Base-by-base conservation (phyloP, 2,888 invertebrate genomes). In the Philopedon plagiatum region DNA sequence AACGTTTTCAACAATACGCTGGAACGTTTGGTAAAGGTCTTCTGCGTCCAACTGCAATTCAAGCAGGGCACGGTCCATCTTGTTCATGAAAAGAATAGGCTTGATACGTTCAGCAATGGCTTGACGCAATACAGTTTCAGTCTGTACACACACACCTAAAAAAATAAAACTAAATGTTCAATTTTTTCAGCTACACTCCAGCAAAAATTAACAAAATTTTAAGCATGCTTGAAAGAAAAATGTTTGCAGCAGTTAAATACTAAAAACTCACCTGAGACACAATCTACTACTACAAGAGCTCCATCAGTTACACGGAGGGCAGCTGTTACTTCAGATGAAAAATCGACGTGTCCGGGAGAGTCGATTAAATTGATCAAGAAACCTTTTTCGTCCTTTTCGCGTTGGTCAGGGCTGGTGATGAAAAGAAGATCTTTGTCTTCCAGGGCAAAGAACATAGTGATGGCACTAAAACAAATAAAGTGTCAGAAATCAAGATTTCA, bases 61-160 rank as follows among this genome's bases (percentile, higher is more conserved):
- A 39, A 99, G 89, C 73, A 99, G 90, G 79, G 99, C 99, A 80
- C 99, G 94, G 90, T 99, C 99, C 99, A 99, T 99, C 89, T 99
- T 99, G 94, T 99, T 99, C 99, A 99, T 99, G 93, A 99, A 99
- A 82, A 99, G 90, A 80, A 99, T 96, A 68, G 99, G 99, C 93
- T 98, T 99, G 83, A 99, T 99, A 84, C 99, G 94, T 89, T 99
- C 99, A 76, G 98, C 97, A 84, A 99, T 99, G 76, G 99, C 99
- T 87, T 99, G 99, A 89, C 99, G 96, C 82, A 99, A 90, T 72
- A 99, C 99, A 83, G 99, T 99, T 88, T 99, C 99, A 37, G 99
- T 99, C 88, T 99, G 99, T 80, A 99, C 99, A 85, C 99, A 99
- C 78, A 99, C 99, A 90, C 99, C 99, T 96, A 61, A 54, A 54